phyloP scores from a whole-genome alignment of 2,888 invertebrate genomes.

The Campopleginae sp. region DNA sequence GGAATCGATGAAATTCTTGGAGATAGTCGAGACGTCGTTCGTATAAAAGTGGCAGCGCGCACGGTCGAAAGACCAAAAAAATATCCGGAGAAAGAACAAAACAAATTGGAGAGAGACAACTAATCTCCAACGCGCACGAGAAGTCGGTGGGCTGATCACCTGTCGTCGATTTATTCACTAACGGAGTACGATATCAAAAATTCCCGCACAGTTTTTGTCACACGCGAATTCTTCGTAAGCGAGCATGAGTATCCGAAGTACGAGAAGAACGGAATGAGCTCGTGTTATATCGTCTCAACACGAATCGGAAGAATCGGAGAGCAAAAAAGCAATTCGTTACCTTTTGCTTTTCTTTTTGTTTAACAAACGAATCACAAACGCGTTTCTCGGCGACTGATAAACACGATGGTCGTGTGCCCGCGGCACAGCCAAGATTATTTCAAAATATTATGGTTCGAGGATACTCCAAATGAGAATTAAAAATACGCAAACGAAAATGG shows the following conservation, averaged over 20 bases:
- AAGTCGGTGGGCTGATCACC: not conserved
- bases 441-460: not conserved
- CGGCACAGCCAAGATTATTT: not conserved
- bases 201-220: constrained; percentile 29
- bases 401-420: constrained; percentile 17
- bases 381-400: constrained; percentile 28
- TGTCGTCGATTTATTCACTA: constrained; percentile 29
- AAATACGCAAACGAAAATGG: not conserved
- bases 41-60: not conserved
- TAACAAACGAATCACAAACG: constrained; percentile 8
- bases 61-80: not conserved
- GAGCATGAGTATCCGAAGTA: constrained; percentile 1
- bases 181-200: constrained; percentile 17
- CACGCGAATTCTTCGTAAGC: not conserved
- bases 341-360: not conserved
- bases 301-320: not conserved
- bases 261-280: not conserved
- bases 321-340: not conserved
- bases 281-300: not conserved
- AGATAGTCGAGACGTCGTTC: constrained; percentile 9
- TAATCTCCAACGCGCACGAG: constrained; percentile 4
- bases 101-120: not conserved
- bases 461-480: not conserved
- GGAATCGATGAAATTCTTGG: constrained; percentile 16
- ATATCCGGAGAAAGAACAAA: not conserved